Evolutionary conservation across 2,113 vertebrate genomes (phyloP), one percentile per base, ranked within the genome.

Genomic region (Pedetes capensis): DNA sequence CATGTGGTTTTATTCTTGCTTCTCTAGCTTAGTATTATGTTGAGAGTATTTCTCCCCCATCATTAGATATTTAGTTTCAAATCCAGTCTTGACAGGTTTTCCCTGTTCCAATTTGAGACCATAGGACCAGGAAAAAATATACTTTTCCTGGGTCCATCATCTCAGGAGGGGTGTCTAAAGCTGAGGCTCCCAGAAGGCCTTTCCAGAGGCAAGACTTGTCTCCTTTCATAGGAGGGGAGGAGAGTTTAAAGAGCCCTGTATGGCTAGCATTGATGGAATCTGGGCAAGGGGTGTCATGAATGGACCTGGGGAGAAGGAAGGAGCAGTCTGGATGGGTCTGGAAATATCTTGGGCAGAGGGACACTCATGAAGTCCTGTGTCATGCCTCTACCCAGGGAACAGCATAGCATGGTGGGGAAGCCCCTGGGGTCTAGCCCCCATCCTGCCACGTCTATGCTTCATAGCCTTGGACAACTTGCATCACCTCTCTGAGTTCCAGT

Each of bases 31-130:
- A 9, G 55, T 18, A 14, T 59, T 49, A 32, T 12, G 7, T 27
- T 53, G 9, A 34, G 64, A 93, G 42, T 44, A 10, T 84, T 85
- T 86, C 25, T 57, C 32, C 34, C 42, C 29, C 63, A 29, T 34
- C 12, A 63, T 63, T 71, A 61, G 68, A 20, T 69, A 74, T 32
- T 66, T 25, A 55, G 39, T 87, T 87, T 92, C 57, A 68, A 87
- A 59, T 55, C 49, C 22, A 51, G 27, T 57, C 29, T 44, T 51
- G 61, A 76, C 32, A 14, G 47, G 23, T 47, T 89, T 93, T 85
- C 63, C 32, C n/a, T 68, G 39, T 6, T 32, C 18, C 9, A 25
- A 23, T 51, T 90, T 81, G 63, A 89, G 66, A 42, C 27, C 57
- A 85, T 39, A 72, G 17, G 23, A 49, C 39, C 68, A 25, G 53